Conservation (phyloP, 2,113 vertebrate genomes). For the Lipophrys pholis region DNA sequence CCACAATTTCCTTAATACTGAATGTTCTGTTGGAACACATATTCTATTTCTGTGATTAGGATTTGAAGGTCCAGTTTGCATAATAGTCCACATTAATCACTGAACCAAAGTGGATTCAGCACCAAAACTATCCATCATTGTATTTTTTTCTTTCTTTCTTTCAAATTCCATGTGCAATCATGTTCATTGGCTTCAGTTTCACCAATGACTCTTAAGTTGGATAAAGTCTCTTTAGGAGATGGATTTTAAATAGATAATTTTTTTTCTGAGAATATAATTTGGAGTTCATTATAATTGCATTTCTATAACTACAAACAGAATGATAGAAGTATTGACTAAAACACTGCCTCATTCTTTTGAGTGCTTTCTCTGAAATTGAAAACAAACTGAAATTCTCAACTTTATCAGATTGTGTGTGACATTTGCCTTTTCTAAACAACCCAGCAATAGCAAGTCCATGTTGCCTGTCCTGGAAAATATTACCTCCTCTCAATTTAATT, state of each 20-base stretch:
- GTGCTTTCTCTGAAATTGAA: constrained; percentile 17
- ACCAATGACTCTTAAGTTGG: no score
- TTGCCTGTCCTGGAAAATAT: constrained; percentile 26
- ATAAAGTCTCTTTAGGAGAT: no score
- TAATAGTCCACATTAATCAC: background rate
- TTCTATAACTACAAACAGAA: background rate
- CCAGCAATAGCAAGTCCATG: constrained; percentile 19
- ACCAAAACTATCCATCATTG: no score
- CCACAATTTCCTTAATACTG: constrained; percentile 62
- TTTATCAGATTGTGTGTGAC: background rate
- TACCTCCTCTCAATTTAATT: background rate
- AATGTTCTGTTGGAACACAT: constrained; percentile 43
- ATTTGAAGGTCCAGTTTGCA: constrained; percentile 16
- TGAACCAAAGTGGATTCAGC: no score
- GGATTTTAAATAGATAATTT: no score
- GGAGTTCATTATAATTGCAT: no score
- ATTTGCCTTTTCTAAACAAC: constrained; percentile 11
- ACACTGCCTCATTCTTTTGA: constrained; percentile 5
- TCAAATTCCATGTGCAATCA: no score
- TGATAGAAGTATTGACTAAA: background rate
- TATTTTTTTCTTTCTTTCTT: no score
- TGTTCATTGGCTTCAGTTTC: no score
- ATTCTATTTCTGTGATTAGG: constrained; percentile 49
- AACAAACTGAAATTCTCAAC: background rate
- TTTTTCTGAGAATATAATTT: no score